These are phyloP conservation scores for Chymomyza procnemis DNA, from an alignment of 2,888 invertebrate genomes.

Conservation along the genomic window DNA sequence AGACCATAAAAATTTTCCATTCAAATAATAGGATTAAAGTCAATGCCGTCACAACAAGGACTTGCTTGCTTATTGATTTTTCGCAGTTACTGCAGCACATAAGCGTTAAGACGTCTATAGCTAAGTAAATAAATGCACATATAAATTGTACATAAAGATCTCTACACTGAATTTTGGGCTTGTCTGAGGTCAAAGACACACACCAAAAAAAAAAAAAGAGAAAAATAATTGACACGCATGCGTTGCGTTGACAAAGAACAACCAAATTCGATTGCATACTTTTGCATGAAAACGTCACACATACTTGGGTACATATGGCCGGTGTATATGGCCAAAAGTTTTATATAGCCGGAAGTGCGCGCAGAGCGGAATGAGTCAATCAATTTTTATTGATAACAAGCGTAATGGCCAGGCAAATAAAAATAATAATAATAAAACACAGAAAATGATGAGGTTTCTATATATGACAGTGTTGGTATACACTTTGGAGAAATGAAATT, in stretches of 20 bases:
- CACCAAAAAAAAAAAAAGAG: too few species aligned
- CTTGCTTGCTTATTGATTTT: background rate
- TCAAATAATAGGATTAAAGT: background rate
- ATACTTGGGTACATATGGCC: background rate
- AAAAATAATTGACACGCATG: background rate
- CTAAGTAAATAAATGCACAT: background rate
- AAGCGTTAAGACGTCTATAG: background rate
- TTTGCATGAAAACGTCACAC: background rate
- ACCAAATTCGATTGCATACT: background rate
- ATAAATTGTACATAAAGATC: background rate
- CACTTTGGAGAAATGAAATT: slow-evolving; percentile 13
- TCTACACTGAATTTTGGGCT: slow-evolving; percentile 33
- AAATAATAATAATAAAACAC: background rate
- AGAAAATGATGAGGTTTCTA: background rate
- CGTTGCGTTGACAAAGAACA: background rate
- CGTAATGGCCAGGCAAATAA: background rate
- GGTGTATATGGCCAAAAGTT: background rate
- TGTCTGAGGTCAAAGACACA: slow-evolving; percentile 48
- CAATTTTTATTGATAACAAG: slow-evolving; percentile 42
- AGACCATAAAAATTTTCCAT: too few species aligned
- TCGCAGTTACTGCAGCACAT: background rate
- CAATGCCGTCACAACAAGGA: background rate
- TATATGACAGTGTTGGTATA: slow-evolving; percentile 11
- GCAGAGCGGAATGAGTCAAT: slow-evolving; percentile 34
- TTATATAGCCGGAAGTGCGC: background rate